Evolutionary conservation across 2,797 vertebrate species (phyloP), one percentile per base, ranked within the genome.

Genomic region (Amniataba percoides): DNA sequence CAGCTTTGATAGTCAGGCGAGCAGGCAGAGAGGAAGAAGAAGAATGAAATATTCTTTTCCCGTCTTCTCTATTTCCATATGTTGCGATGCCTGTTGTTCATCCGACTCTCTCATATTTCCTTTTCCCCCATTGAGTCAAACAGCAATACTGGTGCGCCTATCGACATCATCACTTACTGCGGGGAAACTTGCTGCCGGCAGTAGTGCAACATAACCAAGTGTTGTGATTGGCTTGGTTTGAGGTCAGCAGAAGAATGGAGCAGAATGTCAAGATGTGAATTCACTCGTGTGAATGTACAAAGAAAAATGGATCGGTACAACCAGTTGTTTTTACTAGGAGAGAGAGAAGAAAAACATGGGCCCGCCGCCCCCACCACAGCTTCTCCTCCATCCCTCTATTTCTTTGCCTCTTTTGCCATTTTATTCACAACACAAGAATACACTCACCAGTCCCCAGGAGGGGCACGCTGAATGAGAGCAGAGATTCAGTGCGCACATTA

Each of bases 391-490:
- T 87, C 87, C 84, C 77, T 80, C 82, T 78, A 63, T 88, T 84
- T 87, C 84, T 88, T 89, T 89, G 88, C 84, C 84, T 90, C 86
- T 93, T 93, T 90, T 91, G 82, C 89, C 85, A 83, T 94, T 95
- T 95, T 95, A 94, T 93, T 93, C 93, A 90, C 94, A 94, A 94
- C 92, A 93, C 86, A 91, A 91, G 92, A 95, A 95, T 89, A 93
- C 91, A 94, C 94, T 95, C 91, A 85, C 68, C 82, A 69, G 89
- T 90, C 93, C 95, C 94, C 95, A 92, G 81, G 95, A 91, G 95
- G 92, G 85, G 79, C 74, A 64, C 8, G 80, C 90, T 87, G 93
- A 93, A 95, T 92, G 90, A 91, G 92, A 92, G 90, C 80, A 81
- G 75, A 91, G 91, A 92, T 91, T 91, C 90, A 82, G 68, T 75